phyloP scores from a whole-genome alignment of 1,140 invertebrate species.

The Dinoponera quadriceps region DNA sequence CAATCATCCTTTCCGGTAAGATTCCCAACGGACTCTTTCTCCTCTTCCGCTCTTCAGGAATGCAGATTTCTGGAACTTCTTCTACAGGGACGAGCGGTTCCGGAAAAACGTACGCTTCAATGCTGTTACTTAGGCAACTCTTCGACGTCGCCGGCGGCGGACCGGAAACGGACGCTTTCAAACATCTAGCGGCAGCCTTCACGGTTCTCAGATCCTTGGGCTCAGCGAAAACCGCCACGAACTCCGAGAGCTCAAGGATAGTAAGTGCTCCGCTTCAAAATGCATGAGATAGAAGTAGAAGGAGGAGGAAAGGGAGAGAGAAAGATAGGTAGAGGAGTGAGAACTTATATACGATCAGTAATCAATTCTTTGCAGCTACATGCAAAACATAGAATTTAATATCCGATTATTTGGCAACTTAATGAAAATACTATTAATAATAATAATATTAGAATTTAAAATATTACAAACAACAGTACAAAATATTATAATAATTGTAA shows the following conservation, averaged over 20 bases:
- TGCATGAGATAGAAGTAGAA: conserved; percentile 42
- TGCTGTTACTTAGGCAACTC: conserved; percentile 95
- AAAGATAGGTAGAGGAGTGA: not conserved
- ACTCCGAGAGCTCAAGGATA: conserved; percentile 97
- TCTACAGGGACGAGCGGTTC: conserved; percentile 94
- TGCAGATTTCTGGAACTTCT: conserved; percentile 20
- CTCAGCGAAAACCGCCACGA: conserved; percentile 95
- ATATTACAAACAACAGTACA: not conserved
- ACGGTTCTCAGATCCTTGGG: conserved; percentile 96
- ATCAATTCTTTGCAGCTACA: too few species aligned
- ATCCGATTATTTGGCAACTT: too few species aligned
- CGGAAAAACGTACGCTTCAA: conserved; percentile 97
- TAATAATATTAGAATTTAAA: not conserved
- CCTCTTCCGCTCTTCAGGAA: not conserved
- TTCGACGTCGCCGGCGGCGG: conserved; percentile 97
- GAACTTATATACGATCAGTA: not conserved
- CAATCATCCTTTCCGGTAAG: conserved; percentile 95
- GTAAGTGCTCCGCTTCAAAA: conserved; percentile 86
- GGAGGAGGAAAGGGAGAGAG: not conserved
- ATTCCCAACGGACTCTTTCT: conserved; percentile 87
- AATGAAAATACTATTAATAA: not conserved
- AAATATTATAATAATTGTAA: not conserved
- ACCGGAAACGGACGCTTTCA: conserved; percentile 98
- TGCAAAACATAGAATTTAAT: too few species aligned
- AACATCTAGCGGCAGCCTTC: conserved; percentile 97